A percentile compares a stretch with the other conserved stretches of the same genome.
phyloP scores from a whole-genome alignment of 2,797 vertebrate species.

The Clarias laeviceps region DNA sequence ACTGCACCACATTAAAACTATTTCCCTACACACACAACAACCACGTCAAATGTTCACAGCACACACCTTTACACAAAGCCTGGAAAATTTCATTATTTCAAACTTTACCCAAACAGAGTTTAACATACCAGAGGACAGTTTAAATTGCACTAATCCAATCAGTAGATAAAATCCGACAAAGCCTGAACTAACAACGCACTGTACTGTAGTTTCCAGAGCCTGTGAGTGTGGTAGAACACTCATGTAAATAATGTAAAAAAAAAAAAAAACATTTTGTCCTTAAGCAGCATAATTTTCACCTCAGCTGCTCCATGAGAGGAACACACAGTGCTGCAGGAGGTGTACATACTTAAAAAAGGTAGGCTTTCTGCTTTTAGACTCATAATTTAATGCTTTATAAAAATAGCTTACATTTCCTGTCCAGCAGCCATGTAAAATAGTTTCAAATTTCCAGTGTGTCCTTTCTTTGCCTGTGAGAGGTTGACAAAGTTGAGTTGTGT shows the following conservation, averaged over 20 bases:
- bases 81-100: conserved; percentile 2
- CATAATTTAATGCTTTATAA: conserved; percentile 24
- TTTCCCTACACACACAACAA: background rate
- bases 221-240: background rate
- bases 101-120: background rate
- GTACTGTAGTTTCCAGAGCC: background rate
- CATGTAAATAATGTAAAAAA: background rate
- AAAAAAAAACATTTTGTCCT: background rate
- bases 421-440: conserved; percentile 50
- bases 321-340: background rate
- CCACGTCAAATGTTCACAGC: background rate
- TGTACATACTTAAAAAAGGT: conserved; percentile 3
- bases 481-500: conserved; percentile 5
- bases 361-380: conserved; percentile 21
- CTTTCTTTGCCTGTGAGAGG: conserved; percentile 20
- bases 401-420: conserved; percentile 18
- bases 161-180: background rate
- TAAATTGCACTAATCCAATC: conserved; percentile 15
- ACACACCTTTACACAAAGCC: conserved; percentile 6
- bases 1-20: conserved; percentile 1
- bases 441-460: conserved; percentile 51
- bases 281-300: conserved; percentile 2
- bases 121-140: background rate
- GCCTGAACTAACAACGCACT: background rate
- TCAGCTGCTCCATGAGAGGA: background rate